Evolutionary conservation across 1,140 invertebrate genomes (phyloP), one percentile per base, ranked within the genome.

Genomic region (Drosophila nasuta): DNA sequence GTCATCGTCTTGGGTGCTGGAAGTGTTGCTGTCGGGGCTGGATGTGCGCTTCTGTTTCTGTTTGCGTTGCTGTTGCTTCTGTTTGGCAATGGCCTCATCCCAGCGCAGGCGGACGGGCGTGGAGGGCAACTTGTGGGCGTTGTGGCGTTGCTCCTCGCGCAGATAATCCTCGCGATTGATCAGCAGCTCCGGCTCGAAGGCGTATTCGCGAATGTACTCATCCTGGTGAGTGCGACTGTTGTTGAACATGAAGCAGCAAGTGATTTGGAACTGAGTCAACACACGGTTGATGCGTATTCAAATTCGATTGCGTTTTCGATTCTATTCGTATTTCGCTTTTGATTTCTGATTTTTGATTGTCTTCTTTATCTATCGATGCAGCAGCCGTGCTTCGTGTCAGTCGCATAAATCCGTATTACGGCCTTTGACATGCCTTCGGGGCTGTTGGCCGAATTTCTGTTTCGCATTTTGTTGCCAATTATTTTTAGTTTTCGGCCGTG

Each of bases 171-270:
- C 88, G 43, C 90, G 82, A 79, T 86, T 91, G 65, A 92, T 91
- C 71, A 92, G 72, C 73, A 92, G 73, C 68, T 92, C 91, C 80
- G 91, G 91, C 77, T 92, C 91, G 77, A 92, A 92, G 46, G 90
- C 77, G 70, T 92, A 92, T 81, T 92, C 91, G 64, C 91, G 91
- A 63, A 91, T 91, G 52, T 90, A 92, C 83, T 92, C 91, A 88
- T 92, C 91, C 65, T 89, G 79, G 77, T 82, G 79, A 60, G 65
- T 70, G 65, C 77, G 78, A 63, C 89, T 88, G 77, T 79, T 88
- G 77, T 75, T 91, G 72, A 86, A 92, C 91, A 92, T 92, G 81
- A 87, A 91, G 82, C 76, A 91, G 82, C 76, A 87, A 67, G 77
- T 54, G 76, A 79, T 79, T 71, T 72, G 17, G 35, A 51, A 52